Base-by-base conservation (phyloP, 2,888 invertebrate genomes). In the Harmothoe impar region DNA sequence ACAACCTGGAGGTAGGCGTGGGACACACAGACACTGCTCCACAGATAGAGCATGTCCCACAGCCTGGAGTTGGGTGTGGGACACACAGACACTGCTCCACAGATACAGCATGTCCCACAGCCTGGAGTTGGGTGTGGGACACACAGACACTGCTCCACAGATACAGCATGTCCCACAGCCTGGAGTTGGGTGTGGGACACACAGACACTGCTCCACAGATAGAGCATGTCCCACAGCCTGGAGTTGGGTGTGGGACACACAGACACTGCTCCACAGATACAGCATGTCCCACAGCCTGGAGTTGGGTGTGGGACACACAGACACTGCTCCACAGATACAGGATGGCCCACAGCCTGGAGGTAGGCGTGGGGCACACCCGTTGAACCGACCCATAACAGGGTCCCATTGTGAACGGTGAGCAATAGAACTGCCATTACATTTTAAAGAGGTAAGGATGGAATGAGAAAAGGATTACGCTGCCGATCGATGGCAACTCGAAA, bases 401-500 rank as follows among this genome's bases (percentile, higher is more conserved):
- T n/a, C 62, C 20, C 62, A 62, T n/a, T n/a, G 62, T 5, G 20
- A 3, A 29, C 62, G 0, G 62, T 62, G 3, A 20, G 17, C 77
- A n/a, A 29, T 77, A 25, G 81, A 43, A 35, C 81, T 43, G 5
- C 20, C 43, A 81, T 81, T n/a, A 81, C 31, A 35, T 35, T 43
- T 72, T 72, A 72, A 72, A 72, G 72, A 72, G 81, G 33, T 35
- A 23, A 7, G n/a, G 33, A 43, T 43, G 10, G 10, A 43, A 43
- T 43, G 10, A 3, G 10, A 43, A 43, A 43, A 43, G 43, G 43
- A 35, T 35, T 20, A 43, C 35, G 33, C 81, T 43, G 43, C 33
- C 81, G 20, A 81, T 81, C 81, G 81, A 81, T 81, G 33, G 33
- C 7, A 10, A 33, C 29, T 77, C 23, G 33, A 77, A 31, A 77